Evolutionary conservation across 2,888 invertebrate genomes (phyloP), one percentile per base, ranked within the genome.

Genomic region (Chrysolina americana): DNA sequence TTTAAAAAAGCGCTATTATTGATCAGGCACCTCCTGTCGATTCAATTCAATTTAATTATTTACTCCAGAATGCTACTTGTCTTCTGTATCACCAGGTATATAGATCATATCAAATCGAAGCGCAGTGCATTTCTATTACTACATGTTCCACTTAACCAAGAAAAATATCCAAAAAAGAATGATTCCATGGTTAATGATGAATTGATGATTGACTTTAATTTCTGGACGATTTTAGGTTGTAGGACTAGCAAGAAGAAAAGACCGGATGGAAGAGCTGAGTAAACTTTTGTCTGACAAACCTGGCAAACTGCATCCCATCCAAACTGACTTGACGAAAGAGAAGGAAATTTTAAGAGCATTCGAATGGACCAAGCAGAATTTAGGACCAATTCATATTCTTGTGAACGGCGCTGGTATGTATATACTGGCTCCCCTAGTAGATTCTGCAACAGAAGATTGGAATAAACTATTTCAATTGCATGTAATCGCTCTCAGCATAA

Each of bases 331-430:
- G 4, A 71, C 78, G 6, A 82, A 81, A 28, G 82, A 83, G 73
- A 79, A 79, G 50, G 84, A 84, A 19, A 80, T 85, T 11, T 13
- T 83, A 13, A 65, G 70, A 15, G 78, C 81, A 5, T 84, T 85
- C 73, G 72, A 81, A 63, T 82, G 81, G 81, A 79, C 79, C 13
- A 79, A 76, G 21, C 71, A 79, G 0, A 82, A 83, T 50, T 47
- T 85, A 0, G 85, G 85, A 13, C 81, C 83, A 0, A 78, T 84
- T 13, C 76, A 81, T 63, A 78, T 83, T 21, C 74, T 84, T 6
- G 74, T 84, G 10, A 84, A 83, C 74, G 83, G 82, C 65, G 84
- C 84, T 17, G 84, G 82, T 1, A 41, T 77, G 0, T 17, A 64
- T 0, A 65, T 50, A 56, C 48, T 53, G 17, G 75, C 73, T 0